A percentile compares a stretch with the other conserved stretches of the same genome.
These are phyloP conservation scores for Sisyra terminalis DNA, from an alignment of 2,888 invertebrate species.

Conservation along the genomic window DNA sequence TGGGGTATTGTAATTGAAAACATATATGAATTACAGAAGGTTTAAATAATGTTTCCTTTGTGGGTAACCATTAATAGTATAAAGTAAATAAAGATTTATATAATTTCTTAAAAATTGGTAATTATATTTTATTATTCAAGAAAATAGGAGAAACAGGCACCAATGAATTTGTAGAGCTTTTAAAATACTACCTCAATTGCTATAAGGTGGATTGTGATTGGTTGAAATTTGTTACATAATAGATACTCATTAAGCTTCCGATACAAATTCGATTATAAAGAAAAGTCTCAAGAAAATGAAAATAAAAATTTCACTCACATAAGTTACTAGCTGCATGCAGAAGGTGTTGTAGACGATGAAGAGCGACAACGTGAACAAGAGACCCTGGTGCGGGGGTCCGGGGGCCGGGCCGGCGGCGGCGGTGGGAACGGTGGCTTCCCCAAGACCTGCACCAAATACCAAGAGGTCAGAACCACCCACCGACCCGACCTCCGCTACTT, in stretches of 20 bases:
- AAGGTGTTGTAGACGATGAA: constrained; percentile 1
- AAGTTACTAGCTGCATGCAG: constrained; percentile 2
- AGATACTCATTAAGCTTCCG: not conserved
- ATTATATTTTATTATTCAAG: too few species aligned
- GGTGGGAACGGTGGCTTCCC: constrained; percentile 23
- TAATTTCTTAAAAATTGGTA: too few species aligned
- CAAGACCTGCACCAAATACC: constrained; percentile 22
- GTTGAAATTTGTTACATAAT: too few species aligned
- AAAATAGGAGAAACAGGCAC: too few species aligned
- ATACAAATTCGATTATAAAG: not conserved
- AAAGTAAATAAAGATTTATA: too few species aligned
- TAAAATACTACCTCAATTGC: too few species aligned
- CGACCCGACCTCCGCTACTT: constrained; percentile 22
- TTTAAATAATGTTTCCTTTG: too few species aligned
- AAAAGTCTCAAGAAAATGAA: not conserved
- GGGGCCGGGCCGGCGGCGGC: constrained; percentile 23
- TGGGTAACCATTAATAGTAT: too few species aligned
- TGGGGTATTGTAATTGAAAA: too few species aligned
- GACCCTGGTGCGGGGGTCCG: constrained; percentile 24
- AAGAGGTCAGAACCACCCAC: constrained; percentile 20
- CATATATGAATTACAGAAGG: too few species aligned
- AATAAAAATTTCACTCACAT: constrained; percentile 2
- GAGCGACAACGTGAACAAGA: constrained; percentile 1
- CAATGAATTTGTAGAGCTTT: too few species aligned
- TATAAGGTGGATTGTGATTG: too few species aligned